Percentiles rank a stretch among this genome's conserved stretches.
phyloP scores from a whole-genome alignment of 2,113 vertebrate species.

The Haemorhous mexicanus region DNA sequence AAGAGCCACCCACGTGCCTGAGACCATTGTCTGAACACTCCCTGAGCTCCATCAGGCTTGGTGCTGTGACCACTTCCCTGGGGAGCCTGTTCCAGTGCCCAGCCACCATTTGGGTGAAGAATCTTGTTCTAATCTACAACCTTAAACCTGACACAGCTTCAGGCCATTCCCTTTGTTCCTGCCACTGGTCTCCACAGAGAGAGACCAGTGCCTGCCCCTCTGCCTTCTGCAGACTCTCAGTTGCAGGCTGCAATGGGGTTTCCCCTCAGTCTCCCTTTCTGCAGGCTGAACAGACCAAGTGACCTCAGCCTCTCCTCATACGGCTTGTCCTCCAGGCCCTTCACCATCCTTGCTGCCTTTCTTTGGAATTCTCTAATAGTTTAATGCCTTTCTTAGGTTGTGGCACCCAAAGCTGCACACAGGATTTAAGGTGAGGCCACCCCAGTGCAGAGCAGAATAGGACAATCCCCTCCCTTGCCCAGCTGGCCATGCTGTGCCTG shows the following conservation, averaged over 20 bases:
- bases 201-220: neutral
- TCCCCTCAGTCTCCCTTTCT: neutral
- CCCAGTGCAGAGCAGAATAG: neutral
- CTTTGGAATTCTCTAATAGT: neutral
- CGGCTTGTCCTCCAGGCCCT: accelerated
- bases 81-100: neutral
- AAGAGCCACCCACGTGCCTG: accelerated
- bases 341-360: neutral
- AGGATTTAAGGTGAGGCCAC: accelerated
- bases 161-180: neutral
- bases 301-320: neutral
- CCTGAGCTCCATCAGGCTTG: neutral
- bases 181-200: neutral
- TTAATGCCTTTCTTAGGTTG: neutral
- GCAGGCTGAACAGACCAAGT: neutral
- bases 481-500: neutral
- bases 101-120: neutral
- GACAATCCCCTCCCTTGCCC: neutral
- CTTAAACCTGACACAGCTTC: neutral
- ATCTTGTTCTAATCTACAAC: too few species aligned
- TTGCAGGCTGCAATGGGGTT: neutral
- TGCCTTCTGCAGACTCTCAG: neutral
- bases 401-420: neutral
- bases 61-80: neutral
- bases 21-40: neutral